Percentiles rank a stretch among this genome's conserved stretches.
Evolutionary conservation across 1,140 invertebrate species (phyloP).

Genomic region (Agraylea sexmaculata): DNA sequence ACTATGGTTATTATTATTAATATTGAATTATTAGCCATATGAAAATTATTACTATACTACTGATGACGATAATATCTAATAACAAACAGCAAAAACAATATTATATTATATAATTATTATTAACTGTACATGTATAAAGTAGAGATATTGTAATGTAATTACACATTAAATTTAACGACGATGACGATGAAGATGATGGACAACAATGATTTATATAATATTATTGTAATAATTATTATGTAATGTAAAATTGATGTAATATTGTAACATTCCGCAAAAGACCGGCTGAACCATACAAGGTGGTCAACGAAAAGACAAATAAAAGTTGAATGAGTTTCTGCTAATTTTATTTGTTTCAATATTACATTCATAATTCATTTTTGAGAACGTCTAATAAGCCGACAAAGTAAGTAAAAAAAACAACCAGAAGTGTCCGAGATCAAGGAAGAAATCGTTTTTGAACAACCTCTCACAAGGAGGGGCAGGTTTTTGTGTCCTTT

Average conservation of each 20-base stretch:
- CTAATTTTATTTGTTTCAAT: slow-evolving; percentile 12
- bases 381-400: background rate
- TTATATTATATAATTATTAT: no score
- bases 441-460: slow-evolving; percentile 19
- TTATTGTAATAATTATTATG: no score
- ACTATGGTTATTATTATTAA: slow-evolving; percentile 19
- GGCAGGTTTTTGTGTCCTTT: slow-evolving; percentile 10
- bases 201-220: no score
- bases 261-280: slow-evolving; percentile 22
- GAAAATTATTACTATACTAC: slow-evolving; percentile 18
- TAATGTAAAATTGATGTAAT: no score
- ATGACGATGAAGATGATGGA: no score
- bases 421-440: slow-evolving; percentile 18
- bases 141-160: no score
- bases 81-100: no score
- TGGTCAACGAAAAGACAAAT: slow-evolving; percentile 17
- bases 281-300: slow-evolving; percentile 16
- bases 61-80: no score
- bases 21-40: slow-evolving; percentile 15
- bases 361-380: background rate
- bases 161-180: no score
- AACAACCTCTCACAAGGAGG: slow-evolving; percentile 9
- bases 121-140: no score
- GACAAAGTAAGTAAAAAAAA: slow-evolving; percentile 11
- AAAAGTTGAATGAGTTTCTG: slow-evolving; percentile 17